Evolutionary conservation across 37 sponge, comb jelly and placozoan species (phyloP), one percentile per base, ranked within the genome.

Genomic region (Cliona cf. orientalis): DNA sequence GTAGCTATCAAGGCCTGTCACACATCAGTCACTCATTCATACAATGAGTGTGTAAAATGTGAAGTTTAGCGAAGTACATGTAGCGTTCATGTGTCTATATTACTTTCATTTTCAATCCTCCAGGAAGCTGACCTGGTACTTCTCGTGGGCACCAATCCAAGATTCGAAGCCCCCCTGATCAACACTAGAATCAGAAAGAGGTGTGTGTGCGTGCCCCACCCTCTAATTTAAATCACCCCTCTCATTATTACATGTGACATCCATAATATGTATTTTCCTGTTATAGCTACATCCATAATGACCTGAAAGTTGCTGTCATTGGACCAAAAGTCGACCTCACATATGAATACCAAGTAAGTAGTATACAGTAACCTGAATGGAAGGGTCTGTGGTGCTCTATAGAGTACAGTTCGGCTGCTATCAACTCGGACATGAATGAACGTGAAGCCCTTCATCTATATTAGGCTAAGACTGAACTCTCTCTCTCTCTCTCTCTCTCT

Each of bases 101-200:
- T 33, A 37, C 38, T 34, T 3, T 22, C 28, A 75, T 39, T n/a
- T n/a, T n/a, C n/a, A n/a, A n/a, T n/a, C 34, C 34, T 86, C 1
- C 73, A 95, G 92, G 93, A 97, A 5, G 91, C 95, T 74, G 98
- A 97, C 58, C 61, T 97, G 69, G 19, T 97, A 22, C 84, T 97
- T n/a, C 82, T 97, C 55, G 85, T 97, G 28, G 98, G 98, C 6
- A 95, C 95, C 42, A 97, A 97, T 73, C 98, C 98, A 22, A 71
- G 98, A 0, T 94, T 87, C 85, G 98, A 94, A 76, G 98, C 98
- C 58, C 88, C 98, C 2, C 90, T 97, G 34, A 62, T 97, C 60
- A 97, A 97, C 42, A 81, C 98, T 28, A 80, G 98, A 58, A 89
- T 97, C 68, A 80, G 98, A 55, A 97, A 97, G 83, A 92, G 94